Percentiles rank a stretch among this genome's conserved stretches.
Evolutionary conservation across 1,140 invertebrate species (phyloP).

Genomic region (Atta cephalotes): DNA sequence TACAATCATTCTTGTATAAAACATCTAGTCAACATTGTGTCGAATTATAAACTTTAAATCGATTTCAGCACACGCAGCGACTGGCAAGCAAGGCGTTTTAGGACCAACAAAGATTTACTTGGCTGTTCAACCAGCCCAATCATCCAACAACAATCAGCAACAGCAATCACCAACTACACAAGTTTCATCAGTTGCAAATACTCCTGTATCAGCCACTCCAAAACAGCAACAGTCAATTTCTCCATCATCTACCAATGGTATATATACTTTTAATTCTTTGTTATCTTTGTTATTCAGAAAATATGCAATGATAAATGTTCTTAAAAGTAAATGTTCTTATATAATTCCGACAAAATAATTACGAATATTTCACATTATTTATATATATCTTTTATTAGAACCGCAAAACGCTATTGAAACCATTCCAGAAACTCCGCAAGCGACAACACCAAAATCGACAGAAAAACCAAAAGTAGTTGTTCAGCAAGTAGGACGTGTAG

Average conservation of each 20-base stretch:
- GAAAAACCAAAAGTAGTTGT: conserved; percentile 85
- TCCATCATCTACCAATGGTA: conserved; percentile 61
- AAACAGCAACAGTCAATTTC: conserved; percentile 68
- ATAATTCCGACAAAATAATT: background rate
- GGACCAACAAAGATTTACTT: conserved; percentile 94
- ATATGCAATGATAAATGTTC: background rate
- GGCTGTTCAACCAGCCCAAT: conserved; percentile 90
- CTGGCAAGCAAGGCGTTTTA: conserved; percentile 92
- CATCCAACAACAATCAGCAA: conserved; percentile 60
- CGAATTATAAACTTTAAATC: conserved; percentile 67
- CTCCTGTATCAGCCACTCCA: conserved; percentile 50
- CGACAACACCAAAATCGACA: conserved; percentile 66
- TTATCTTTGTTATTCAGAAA: background rate
- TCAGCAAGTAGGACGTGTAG: conserved; percentile 77
- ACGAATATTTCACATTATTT: conserved; percentile 2
- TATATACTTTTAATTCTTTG: conserved; percentile 22
- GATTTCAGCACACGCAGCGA: conserved; percentile 91
- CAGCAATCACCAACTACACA: conserved; percentile 66
- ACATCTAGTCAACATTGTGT: background rate
- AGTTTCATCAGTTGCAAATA: conserved; percentile 76
- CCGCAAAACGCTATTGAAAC: conserved; percentile 62
- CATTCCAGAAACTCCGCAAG: conserved; percentile 71
- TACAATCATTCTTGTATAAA: background rate
- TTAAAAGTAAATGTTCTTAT: background rate
- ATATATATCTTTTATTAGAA: conserved; percentile 51